Conservation (phyloP, 2,113 vertebrate genomes). For the Limanda limanda region DNA sequence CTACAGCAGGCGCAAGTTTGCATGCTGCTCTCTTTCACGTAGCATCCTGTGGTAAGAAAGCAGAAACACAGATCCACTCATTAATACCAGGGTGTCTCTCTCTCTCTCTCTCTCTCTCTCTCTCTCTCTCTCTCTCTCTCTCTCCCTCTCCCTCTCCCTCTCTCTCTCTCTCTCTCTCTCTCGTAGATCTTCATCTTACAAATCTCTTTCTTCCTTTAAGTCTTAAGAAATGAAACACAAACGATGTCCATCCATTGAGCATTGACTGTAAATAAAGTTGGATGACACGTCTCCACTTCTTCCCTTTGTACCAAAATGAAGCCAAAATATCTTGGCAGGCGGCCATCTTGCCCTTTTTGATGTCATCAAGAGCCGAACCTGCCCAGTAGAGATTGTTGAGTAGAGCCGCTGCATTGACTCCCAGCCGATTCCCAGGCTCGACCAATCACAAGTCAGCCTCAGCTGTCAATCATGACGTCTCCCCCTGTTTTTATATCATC, state of each 20-base stretch:
- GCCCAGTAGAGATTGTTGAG: too few relatives aligned
- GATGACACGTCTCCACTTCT: too few relatives aligned
- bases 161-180: neutral
- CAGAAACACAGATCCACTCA: constrained; percentile 22
- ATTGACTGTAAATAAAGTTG: neutral
- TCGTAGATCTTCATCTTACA: neutral
- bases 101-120: neutral
- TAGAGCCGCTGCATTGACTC: too few relatives aligned
- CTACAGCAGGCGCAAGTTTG: constrained; percentile 44
- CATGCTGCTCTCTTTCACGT: constrained; percentile 43
- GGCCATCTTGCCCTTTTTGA: too few relatives aligned
- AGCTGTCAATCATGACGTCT: too few relatives aligned
- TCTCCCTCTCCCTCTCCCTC: neutral
- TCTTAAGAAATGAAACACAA: too few relatives aligned
- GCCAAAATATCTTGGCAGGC: too few relatives aligned
- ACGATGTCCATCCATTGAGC: neutral
- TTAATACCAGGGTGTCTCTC: neutral
- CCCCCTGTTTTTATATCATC: too few relatives aligned
- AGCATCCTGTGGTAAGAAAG: constrained; percentile 42
- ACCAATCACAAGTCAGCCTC: too few relatives aligned
- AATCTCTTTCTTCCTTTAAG: neutral
- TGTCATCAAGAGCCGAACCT: too few relatives aligned
- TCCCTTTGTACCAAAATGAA: too few relatives aligned
- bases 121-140: neutral
- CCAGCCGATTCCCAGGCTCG: too few relatives aligned